Percentiles rank a stretch among this genome's conserved stretches.
phyloP scores from a whole-genome alignment of 2,888 invertebrate species.

The Ectropis crepuscularia region DNA sequence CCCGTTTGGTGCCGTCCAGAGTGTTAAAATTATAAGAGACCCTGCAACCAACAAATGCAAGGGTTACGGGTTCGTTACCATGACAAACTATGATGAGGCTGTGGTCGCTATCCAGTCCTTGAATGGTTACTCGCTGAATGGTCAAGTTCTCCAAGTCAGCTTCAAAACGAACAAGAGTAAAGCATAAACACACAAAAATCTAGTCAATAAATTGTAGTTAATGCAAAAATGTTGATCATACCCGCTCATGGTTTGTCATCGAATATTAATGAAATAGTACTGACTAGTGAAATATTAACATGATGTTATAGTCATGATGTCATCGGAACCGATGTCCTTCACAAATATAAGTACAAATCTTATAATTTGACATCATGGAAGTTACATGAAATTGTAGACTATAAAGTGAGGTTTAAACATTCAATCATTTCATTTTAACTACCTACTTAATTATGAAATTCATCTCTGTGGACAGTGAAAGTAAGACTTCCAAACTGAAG shows the following conservation, averaged over 20 bases:
- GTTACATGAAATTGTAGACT: constrained; percentile 18
- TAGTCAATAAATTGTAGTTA: constrained; percentile 85
- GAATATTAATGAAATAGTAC: constrained; percentile 59
- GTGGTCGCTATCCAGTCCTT: constrained; percentile 97
- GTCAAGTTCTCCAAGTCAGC: constrained; percentile 98
- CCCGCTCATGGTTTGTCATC: constrained; percentile 80
- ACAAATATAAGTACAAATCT: constrained; percentile 65
- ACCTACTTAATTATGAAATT: constrained; percentile 34
- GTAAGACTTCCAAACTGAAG: constrained; percentile 31
- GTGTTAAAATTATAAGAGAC: constrained; percentile 98
- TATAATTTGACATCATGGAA: constrained; percentile 24
- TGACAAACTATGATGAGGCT: constrained; percentile 99
- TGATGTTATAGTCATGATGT: constrained; percentile 70
- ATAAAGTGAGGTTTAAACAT: constrained; percentile 29
- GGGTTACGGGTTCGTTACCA: constrained; percentile 99
- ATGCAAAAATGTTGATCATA: constrained; percentile 83
- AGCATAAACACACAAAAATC: constrained; percentile 79
- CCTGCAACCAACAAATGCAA: constrained; percentile 98
- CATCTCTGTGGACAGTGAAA: constrained; percentile 39
- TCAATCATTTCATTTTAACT: constrained; percentile 31
- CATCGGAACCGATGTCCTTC: constrained; percentile 44
- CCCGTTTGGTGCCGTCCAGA: constrained; percentile 98
- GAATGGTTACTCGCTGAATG: constrained; percentile 97
- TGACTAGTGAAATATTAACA: constrained; percentile 58
- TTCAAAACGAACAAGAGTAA: constrained; percentile 97